Base-by-base conservation (phyloP, 2,888 invertebrate genomes). In the Galerucella nymphaeae region DNA sequence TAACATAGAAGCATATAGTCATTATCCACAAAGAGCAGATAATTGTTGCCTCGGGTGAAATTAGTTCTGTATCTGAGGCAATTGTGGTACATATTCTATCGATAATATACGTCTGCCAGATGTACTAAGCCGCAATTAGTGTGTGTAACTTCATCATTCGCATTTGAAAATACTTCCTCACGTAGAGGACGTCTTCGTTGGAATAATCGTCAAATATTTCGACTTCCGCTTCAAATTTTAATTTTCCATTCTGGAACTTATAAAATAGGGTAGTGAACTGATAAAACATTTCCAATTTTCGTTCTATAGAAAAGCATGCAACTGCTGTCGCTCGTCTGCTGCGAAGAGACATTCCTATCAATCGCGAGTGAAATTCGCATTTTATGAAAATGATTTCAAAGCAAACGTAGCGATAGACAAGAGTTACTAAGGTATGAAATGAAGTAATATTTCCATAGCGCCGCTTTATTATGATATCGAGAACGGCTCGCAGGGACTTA, bases 351-450 rank as follows among this genome's bases (percentile, higher is more conserved):
- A 30, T 38, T 8, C 30, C 30, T 18, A 53, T 30, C 30, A 58
- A 58, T 58, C 14, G 58, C 8, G 16, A 58, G 14, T 58, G 66
- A 66, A 66, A 38, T 66, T 66, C 66, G 57, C 58, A 66, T 62
- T 70, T 70, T 66, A 67, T 63, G 73, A 66, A 55, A 70, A 70
- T 66, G 48, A 66, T 73, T 66, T 50, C 18, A 18, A 57, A 30
- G 57, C 18, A 76, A 74, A 70, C 68, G 67, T 64, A 67, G 72
- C 75, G 75, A 76, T 30, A 58, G 75, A 74, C 75, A 74, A 30
- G 58, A 68, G 72, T 62, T 68, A 70, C 70, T 70, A 74, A 66
- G 73, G 72, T 73, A 76, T 74, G 75, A 76, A 76, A 74, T 74
- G 72, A 72, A 76, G 75, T 72, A 70, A 76, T 76, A 74, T 76